Evolutionary conservation across 2,888 invertebrate genomes (phyloP).

Genomic region (Platycheirus albimanus): DNA sequence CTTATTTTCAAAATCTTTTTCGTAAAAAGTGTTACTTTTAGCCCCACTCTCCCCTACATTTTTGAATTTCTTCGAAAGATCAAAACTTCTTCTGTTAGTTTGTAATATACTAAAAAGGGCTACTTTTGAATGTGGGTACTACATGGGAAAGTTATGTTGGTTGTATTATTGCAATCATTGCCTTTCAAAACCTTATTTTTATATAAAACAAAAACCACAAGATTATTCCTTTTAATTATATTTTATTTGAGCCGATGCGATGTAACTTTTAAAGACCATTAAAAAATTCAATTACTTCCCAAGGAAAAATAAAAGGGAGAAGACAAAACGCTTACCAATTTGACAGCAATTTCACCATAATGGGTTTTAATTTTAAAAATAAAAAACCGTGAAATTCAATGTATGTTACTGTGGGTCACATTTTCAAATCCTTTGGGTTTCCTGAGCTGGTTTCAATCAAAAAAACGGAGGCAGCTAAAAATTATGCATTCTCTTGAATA

Average conservation of each 20-base stretch:
- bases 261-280: conserved; percentile 24
- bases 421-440: conserved; percentile 29
- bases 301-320: too few species aligned
- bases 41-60: too few species aligned
- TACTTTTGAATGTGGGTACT: too few species aligned
- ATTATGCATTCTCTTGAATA: conserved; percentile 54
- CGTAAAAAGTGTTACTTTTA: too few species aligned
- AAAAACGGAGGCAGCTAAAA: conserved; percentile 25
- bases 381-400: conserved; percentile 18
- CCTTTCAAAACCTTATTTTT: too few species aligned
- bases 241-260: conserved; percentile 6
- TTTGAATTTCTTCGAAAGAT: too few species aligned
- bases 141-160: too few species aligned
- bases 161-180: too few species aligned
- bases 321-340: conserved; percentile 14
- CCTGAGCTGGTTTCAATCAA: conserved; percentile 20
- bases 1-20: too few species aligned
- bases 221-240: conserved; percentile 12
- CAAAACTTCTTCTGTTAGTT: too few species aligned
- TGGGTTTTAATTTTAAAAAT: conserved; percentile 3
- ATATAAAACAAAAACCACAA: too few species aligned
- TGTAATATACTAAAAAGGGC: too few species aligned
- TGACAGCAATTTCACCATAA: conserved; percentile 2
- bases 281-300: conserved; percentile 22
- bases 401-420: conserved; percentile 3